phyloP scores from a whole-genome alignment of 2,888 invertebrate genomes.

The Scaptomyza reducta region DNA sequence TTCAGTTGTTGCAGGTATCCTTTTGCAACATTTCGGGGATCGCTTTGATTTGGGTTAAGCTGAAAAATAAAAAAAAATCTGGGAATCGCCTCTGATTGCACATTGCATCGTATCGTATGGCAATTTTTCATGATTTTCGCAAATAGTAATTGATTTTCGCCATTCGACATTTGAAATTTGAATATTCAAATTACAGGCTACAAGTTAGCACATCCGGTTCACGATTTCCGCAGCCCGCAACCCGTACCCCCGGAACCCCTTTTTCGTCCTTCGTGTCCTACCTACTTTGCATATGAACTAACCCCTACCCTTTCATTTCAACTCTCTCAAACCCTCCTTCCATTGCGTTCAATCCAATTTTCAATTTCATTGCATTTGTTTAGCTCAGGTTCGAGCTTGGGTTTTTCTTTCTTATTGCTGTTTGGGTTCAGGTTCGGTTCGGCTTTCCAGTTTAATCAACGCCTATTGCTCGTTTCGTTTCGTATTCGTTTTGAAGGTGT shows the following conservation, averaged over 20 bases:
- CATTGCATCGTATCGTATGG: constrained; percentile 51
- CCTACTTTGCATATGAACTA: constrained; percentile 71
- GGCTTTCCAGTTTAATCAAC: constrained; percentile 7
- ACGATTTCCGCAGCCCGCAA: background rate
- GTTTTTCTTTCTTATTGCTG: background rate
- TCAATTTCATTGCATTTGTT: constrained; percentile 61
- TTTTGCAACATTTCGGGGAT: constrained; percentile 66
- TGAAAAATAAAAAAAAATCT: background rate
- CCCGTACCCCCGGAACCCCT: background rate
- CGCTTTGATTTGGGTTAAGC: constrained; percentile 25
- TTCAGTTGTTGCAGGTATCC: constrained; percentile 63
- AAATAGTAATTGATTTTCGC: constrained; percentile 72
- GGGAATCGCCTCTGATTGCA: constrained; percentile 3
- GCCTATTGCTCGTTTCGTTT: constrained; percentile 2
- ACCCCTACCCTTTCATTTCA: constrained; percentile 5
- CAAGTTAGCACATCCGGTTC: constrained; percentile 62
- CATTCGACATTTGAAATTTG: constrained; percentile 53
- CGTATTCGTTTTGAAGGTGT: constrained; percentile 55
- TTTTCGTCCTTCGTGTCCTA: constrained; percentile 30
- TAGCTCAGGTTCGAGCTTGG: constrained; percentile 1
- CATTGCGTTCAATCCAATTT: constrained; percentile 59
- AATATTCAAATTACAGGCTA: constrained; percentile 72
- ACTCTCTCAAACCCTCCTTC: constrained; percentile 26
- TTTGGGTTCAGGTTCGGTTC: constrained; percentile 13
- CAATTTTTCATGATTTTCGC: constrained; percentile 67